phyloP scores from a whole-genome alignment of 2,888 invertebrate species.

The Onthophagus sagittarius region DNA sequence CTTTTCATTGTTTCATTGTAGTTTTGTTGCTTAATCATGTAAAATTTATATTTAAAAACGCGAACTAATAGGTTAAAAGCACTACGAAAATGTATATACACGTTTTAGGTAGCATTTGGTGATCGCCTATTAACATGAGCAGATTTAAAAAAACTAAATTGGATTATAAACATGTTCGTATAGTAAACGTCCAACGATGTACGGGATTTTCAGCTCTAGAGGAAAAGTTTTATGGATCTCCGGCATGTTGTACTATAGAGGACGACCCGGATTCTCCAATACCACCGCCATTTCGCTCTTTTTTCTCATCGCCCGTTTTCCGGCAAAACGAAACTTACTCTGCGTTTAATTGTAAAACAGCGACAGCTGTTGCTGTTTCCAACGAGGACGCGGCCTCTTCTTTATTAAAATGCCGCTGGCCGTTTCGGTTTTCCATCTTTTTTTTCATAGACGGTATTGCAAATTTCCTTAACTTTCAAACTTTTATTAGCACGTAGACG shows the following conservation, averaged over 20 bases:
- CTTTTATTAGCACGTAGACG: neutral
- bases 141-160: neutral
- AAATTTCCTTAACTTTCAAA: neutral
- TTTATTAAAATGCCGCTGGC: neutral
- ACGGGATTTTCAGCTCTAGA: neutral
- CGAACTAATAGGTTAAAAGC: no score
- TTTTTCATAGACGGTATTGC: neutral
- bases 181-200: neutral
- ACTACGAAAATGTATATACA: no score
- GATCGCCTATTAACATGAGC: neutral
- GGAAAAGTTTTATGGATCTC: neutral
- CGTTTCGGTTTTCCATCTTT: neutral
- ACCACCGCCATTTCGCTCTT: neutral
- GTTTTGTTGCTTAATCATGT: no score
- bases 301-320: neutral
- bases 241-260: neutral
- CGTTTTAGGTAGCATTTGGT: no score
- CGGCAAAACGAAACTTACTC: slow-evolving; percentile 8
- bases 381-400: neutral
- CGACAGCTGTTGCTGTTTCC: slow-evolving; percentile 7
- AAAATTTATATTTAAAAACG: no score
- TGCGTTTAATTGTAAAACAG: slow-evolving; percentile 10
- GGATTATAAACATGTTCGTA: neutral
- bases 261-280: neutral
- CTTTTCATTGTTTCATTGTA: no score